A percentile compares a stretch with the other conserved stretches of the same genome.
phyloP scores from a whole-genome alignment of 2,888 invertebrate species.

The Lymantria monacha region DNA sequence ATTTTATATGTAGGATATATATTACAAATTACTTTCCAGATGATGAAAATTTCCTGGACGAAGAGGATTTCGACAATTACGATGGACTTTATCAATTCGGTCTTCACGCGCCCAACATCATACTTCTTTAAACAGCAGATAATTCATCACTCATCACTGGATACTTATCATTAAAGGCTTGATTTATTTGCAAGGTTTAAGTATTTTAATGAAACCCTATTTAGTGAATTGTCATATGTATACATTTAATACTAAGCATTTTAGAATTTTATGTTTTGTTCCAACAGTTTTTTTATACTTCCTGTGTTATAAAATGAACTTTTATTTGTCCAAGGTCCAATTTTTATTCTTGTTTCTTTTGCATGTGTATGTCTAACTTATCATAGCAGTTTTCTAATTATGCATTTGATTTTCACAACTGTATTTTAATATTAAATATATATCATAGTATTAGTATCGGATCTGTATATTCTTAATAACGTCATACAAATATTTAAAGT shows the following conservation, averaged over 20 bases:
- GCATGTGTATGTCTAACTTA: constrained; percentile 23
- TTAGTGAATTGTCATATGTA: constrained; percentile 8
- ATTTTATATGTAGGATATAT: no score
- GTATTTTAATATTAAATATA: no score
- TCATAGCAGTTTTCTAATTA: constrained; percentile 3
- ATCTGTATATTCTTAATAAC: no score
- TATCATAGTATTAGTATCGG: no score
- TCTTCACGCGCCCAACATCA: constrained; percentile 48
- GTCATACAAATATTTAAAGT: no score
- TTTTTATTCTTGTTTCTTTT: constrained; percentile 28
- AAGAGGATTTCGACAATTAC: constrained; percentile 55
- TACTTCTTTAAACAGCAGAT: constrained; percentile 40
- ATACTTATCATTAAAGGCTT: neutral
- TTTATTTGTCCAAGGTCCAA: constrained; percentile 20
- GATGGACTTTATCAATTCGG: constrained; percentile 48
- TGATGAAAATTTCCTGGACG: constrained; percentile 57
- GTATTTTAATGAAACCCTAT: constrained; percentile 17
- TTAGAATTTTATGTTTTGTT: constrained; percentile 41
- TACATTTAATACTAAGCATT: constrained; percentile 23
- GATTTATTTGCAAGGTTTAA: constrained; percentile 14
- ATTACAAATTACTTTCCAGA: constrained; percentile 22
- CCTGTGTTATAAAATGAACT: constrained; percentile 27
- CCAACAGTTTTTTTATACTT: constrained; percentile 31
- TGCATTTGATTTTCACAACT: no score
- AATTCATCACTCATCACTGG: neutral